Conservation (phyloP, 2,113 vertebrate species). For the Gulo gulo region DNA sequence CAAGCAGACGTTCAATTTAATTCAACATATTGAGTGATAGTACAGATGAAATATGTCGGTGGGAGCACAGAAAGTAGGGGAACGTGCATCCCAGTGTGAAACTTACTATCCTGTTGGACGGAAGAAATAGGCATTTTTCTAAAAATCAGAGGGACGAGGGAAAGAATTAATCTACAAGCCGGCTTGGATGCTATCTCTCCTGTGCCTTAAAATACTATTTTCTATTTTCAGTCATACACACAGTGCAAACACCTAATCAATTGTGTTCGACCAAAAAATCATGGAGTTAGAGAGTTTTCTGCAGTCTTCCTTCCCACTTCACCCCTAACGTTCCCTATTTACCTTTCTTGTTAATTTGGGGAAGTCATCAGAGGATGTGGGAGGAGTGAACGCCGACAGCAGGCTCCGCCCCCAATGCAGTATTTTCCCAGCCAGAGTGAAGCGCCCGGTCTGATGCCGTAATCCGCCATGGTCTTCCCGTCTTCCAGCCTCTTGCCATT, state of each 20-base stretch:
- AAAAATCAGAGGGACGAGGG: neutral
- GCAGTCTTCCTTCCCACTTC: neutral
- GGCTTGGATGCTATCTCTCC: neutral
- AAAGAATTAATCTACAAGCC: neutral
- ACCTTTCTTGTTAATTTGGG: neutral
- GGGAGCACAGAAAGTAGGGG: neutral
- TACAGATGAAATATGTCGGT: neutral
- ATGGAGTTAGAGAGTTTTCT: neutral
- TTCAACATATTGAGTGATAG: neutral
- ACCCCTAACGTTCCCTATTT: neutral
- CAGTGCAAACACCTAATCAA: neutral
- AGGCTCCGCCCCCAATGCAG: neutral
- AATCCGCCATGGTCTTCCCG: slow-evolving; percentile 44
- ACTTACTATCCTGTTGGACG: neutral
- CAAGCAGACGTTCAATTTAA: neutral
- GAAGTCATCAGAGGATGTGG: neutral
- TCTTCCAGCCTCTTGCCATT: slow-evolving; percentile 58
- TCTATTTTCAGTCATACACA: neutral
- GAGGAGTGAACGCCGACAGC: neutral
- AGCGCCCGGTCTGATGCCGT: neutral
- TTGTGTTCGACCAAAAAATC: neutral
- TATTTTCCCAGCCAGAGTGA: neutral
- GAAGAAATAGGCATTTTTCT: neutral
- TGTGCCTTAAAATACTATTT: neutral
- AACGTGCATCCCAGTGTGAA: neutral